Conservation (phyloP, 2,113 vertebrate species). For the Smithornis capensis region DNA sequence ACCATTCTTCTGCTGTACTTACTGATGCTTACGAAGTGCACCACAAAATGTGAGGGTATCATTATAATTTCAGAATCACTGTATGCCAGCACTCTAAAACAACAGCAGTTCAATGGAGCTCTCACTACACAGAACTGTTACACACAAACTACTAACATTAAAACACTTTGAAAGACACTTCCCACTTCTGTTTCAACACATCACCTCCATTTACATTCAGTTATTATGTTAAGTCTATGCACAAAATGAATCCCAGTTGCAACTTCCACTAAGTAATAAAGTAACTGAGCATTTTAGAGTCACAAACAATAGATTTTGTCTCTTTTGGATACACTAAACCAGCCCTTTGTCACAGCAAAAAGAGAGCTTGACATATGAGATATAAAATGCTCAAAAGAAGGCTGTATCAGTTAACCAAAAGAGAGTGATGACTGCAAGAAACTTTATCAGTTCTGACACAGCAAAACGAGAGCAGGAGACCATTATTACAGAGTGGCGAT, state of each 20-base stretch:
- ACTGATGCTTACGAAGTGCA: fast-evolving
- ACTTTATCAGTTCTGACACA: conserved; percentile 42
- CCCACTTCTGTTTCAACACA: not conserved
- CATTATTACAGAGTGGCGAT: not conserved
- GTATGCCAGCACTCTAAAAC: not conserved
- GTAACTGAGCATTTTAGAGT: not conserved
- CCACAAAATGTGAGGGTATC: not conserved
- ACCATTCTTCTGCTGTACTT: not conserved
- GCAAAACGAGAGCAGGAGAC: conserved; percentile 49
- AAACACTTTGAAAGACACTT: not conserved
- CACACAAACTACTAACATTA: not conserved
- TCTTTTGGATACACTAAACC: not conserved
- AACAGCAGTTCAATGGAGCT: not conserved
- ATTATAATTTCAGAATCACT: not conserved
- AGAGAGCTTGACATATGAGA: conserved; percentile 35
- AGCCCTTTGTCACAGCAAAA: conserved; percentile 28
- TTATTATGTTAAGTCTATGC: not conserved
- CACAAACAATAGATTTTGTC: conserved; percentile 1
- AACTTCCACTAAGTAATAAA: conserved; percentile 21
- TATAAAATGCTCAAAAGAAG: conserved; percentile 58
- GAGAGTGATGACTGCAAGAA: conserved; percentile 35
- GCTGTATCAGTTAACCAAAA: conserved; percentile 57
- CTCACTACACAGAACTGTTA: not conserved
- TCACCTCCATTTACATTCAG: not conserved
- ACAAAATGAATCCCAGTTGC: conserved; percentile 27